Evolutionary conservation across 2,888 invertebrate genomes (phyloP), one percentile per base, ranked within the genome.

Genomic region (Microctonus hyperodae): DNA sequence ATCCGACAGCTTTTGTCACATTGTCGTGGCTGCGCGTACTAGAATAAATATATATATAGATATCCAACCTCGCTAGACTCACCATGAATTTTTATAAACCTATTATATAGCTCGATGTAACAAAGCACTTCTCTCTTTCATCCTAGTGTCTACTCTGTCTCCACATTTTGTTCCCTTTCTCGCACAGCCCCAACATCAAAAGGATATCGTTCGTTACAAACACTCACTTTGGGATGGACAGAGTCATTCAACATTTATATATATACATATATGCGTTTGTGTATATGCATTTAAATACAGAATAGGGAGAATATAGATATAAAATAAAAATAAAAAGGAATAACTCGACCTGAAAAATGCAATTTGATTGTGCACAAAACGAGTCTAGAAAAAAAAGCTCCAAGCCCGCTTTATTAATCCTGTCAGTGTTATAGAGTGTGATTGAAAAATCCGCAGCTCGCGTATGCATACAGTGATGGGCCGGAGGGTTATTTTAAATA

Each of bases 291-390:
- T 33, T 25, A 68, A 69, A 64, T 69, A 65, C 65, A 68, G 9
- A n/a, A 44, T 16, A 44, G 16, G 16, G 44, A 44, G 44, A 44
- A 44, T 16, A 44, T 16, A 20, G 44, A 40, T 16, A 60, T 20
- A 53, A 28, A 31, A 57, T 20, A 35, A 20, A 53, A 37, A 53
- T 9, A 16, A 31, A 55, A 28, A 50, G 25, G 40, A 44, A 64
- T 58, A 70, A 68, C 71, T 73, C 75, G 74, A 76, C 76, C 78
- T 76, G 78, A 73, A 81, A 80, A 64, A 82, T 82, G 78, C 81
- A 81, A 83, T 83, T 82, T 81, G 79, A 82, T 82, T 80, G 77
- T 77, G 79, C 75, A 77, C 78, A 78, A 81, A 82, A 81, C 79
- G 81, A 80, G 79, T 77, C 75, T 76, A 75, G 79, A 79, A 81